phyloP scores from a whole-genome alignment of 2,797 vertebrate genomes.

The Thripadectes ignobilis region DNA sequence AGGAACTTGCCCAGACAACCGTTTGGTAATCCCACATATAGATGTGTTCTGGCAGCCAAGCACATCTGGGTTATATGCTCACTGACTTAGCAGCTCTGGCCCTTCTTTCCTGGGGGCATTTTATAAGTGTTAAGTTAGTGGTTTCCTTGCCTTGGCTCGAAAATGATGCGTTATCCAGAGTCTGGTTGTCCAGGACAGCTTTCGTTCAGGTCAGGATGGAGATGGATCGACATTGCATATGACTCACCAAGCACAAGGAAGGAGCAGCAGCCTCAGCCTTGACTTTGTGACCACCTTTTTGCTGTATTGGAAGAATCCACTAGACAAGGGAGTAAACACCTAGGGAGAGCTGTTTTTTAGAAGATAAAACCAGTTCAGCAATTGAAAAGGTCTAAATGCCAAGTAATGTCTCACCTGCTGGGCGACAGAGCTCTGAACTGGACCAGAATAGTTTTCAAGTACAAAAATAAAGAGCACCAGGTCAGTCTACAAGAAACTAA shows the following conservation, averaged over 20 bases:
- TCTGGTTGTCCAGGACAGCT: background rate
- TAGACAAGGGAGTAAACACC: background rate
- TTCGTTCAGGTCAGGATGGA: background rate
- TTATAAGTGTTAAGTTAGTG: rapidly evolving
- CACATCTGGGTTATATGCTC: background rate
- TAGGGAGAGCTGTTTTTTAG: background rate
- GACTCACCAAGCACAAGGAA: rapidly evolving
- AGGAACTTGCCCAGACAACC: background rate
- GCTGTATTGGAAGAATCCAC: background rate
- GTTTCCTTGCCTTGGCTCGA: background rate
- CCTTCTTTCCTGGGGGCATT: background rate
- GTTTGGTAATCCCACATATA: rapidly evolving
- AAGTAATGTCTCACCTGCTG: background rate
- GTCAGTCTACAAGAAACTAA: background rate
- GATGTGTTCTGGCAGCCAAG: slow-evolving; percentile 4
- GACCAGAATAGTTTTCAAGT: background rate
- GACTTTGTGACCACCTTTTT: background rate
- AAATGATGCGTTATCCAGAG: rapidly evolving
- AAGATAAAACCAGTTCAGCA: background rate
- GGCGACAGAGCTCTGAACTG: background rate
- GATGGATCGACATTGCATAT: rapidly evolving
- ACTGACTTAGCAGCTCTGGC: background rate
- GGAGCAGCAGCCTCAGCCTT: background rate
- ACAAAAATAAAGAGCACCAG: background rate
- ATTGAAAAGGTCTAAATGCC: background rate